Percentiles rank a stretch among this genome's conserved stretches.
These are phyloP conservation scores for Sycophaga agraensis DNA, from an alignment of 1,140 invertebrate species.

Conservation along the genomic window DNA sequence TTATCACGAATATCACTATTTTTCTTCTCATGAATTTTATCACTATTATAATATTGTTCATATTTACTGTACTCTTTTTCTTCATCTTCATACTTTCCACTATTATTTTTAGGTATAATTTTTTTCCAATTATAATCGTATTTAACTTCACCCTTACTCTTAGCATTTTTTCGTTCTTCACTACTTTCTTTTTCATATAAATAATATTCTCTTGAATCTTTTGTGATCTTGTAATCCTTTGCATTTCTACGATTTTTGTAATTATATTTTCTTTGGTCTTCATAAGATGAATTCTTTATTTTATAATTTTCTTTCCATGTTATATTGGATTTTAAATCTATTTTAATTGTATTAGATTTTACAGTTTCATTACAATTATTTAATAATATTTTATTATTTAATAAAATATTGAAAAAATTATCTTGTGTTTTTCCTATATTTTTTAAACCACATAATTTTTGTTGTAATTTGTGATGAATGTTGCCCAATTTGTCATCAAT, in stretches of 20 bases:
- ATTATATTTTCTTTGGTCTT: constrained; percentile 16
- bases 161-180: constrained; percentile 3
- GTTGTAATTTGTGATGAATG: constrained; percentile 18
- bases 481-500: constrained; percentile 24
- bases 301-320: not conserved
- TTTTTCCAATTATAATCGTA: constrained; percentile 20
- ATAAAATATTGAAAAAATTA: constrained; percentile 23
- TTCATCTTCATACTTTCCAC: constrained; percentile 1
- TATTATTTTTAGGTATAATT: constrained; percentile 13
- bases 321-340: not conserved
- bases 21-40: constrained; percentile 12
- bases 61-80: not conserved
- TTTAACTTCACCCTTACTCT: constrained; percentile 25
- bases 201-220: constrained; percentile 8
- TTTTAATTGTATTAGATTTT: not conserved
- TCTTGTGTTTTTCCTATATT: constrained; percentile 13
- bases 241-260: constrained; percentile 13
- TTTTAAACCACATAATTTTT: constrained; percentile 14
- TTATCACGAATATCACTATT: not conserved
- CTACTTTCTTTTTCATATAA: not conserved
- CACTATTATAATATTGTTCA: constrained; percentile 10
- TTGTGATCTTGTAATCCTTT: constrained; percentile 2
- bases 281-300: not conserved
- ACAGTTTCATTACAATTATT: constrained; percentile 21
- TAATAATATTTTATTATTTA: constrained; percentile 18